phyloP scores from a whole-genome alignment of 2,113 vertebrate genomes.

The Bujurquina vittata region DNA sequence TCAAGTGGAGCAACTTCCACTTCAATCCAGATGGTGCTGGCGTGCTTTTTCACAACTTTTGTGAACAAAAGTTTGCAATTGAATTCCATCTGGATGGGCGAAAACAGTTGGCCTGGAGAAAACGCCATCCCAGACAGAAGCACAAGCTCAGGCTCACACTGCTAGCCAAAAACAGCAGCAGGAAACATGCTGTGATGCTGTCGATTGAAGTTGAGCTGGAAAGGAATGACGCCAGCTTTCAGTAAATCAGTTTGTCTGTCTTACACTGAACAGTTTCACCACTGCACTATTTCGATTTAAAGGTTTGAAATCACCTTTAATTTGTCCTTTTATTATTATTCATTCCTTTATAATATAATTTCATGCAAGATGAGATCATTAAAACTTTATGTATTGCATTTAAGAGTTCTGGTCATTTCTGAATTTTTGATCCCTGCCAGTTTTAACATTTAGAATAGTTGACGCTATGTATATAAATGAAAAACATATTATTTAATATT shows the following conservation, averaged over 20 bases:
- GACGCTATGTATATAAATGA: neutral
- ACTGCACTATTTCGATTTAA: neutral
- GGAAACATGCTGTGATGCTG: slow-evolving; percentile 7
- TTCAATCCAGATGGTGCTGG: slow-evolving; percentile 11
- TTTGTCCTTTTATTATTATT: neutral
- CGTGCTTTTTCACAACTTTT: slow-evolving; percentile 17
- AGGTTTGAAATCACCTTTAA: too few species aligned
- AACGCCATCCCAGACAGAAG: slow-evolving; percentile 14
- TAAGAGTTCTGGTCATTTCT: neutral
- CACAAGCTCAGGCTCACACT: neutral
- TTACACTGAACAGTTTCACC: neutral
- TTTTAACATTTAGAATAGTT: neutral
- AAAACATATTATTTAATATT: neutral
- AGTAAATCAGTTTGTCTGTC: neutral
- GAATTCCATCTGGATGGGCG: slow-evolving; percentile 10
- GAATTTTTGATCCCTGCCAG: neutral
- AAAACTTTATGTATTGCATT: neutral
- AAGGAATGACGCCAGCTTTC: neutral
- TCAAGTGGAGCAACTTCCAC: slow-evolving; percentile 23
- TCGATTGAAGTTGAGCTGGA: slow-evolving; percentile 1
- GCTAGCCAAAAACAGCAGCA: slow-evolving; percentile 25
- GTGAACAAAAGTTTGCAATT: slow-evolving; percentile 4
- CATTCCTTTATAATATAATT: neutral
- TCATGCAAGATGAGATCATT: neutral
- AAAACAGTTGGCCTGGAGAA: slow-evolving; percentile 22